Base-by-base conservation (phyloP, 1,140 invertebrate genomes). In the Orussus abietinus region DNA sequence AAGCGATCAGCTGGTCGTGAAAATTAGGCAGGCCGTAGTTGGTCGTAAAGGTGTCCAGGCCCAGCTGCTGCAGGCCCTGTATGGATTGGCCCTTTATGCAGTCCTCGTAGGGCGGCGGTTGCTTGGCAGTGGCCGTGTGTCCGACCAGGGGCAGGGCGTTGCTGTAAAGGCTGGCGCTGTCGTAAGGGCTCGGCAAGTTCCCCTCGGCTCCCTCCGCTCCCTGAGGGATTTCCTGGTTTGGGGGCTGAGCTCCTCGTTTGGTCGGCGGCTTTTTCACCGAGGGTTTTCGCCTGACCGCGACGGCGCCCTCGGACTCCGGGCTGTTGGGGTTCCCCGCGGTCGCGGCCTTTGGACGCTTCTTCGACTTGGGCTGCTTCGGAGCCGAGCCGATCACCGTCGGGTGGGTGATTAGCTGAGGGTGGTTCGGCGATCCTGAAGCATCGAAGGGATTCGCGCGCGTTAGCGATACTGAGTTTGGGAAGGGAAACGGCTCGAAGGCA, bases 21-120 rank as follows among this genome's bases (percentile, higher is more conserved):
- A 80, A 81, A 53, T 78, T 77, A 29, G 76, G 72, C 63, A 79
- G 57, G 19, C 75, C 76, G 40, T 80, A 81, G 11, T 74, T 76
- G 46, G 69, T 77, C 45, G 79, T 80, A 55, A 79, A 75, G 38
- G 75, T 75, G 46, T 82, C 78, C 31, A 80, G 63, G 32, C 75
- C 65, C 33, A 80, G 69, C 45, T 78, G 78, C 61, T 76, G 78
- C 62, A 77, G 44, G 2, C 77, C 60, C 51, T 75, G 75, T 49
- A 80, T 73, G 2, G 75, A 72, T 21, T 80, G 79, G 5, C 71
- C 75, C 73, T 92, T 91, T 56, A 92, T 84, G 60, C 88, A 90
- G 57, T 92, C 90, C 60, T 92, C 89, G 68, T 92, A 92, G 38
- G 87, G 83, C 11, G 90, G 88, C 13, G 88, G 88, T 61, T 91